A percentile compares a stretch with the other conserved stretches of the same genome.
Conservation (phyloP, 2,113 vertebrate genomes). For the Myxocyprinus asiaticus region DNA sequence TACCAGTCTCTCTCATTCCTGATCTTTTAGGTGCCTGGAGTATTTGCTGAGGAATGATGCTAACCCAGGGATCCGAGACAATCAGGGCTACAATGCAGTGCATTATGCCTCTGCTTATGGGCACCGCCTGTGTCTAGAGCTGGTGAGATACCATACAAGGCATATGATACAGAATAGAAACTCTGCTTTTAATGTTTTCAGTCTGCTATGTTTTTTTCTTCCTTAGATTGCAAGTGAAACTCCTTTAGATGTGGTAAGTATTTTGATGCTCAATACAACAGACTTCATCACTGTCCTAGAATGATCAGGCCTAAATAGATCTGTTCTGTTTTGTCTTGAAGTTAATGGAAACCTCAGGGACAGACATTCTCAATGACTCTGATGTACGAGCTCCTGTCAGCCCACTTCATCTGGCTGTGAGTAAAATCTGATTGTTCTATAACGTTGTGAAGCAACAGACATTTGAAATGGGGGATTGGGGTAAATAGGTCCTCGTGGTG, state of each 20-base stretch:
- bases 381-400: conserved; percentile 93
- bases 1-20: neutral
- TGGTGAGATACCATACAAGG: conserved; percentile 67
- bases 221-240: conserved; percentile 96
- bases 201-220: neutral
- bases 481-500: too few species aligned
- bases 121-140: conserved; percentile 78
- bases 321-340: conserved; percentile 53
- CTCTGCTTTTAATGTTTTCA: neutral
- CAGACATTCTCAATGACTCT: conserved; percentile 91
- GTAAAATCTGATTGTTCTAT: conserved; percentile 60
- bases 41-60: conserved; percentile 96
- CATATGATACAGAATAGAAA: neutral
- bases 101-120: conserved; percentile 88
- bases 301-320: too few species aligned
- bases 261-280: neutral
- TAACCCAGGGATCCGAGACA: conserved; percentile 94
- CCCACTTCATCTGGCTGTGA: conserved; percentile 94
- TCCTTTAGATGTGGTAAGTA: conserved; percentile 95
- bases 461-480: neutral
- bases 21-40: conserved; percentile 89
- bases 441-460: neutral
- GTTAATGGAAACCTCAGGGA: conserved; percentile 97
- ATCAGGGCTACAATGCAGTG: conserved; percentile 96
- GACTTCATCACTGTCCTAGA: too few species aligned